Percentiles rank a stretch among this genome's conserved stretches.
Evolutionary conservation across 2,113 vertebrate genomes (phyloP).

Genomic region (Campylomormyrus numenius): DNA sequence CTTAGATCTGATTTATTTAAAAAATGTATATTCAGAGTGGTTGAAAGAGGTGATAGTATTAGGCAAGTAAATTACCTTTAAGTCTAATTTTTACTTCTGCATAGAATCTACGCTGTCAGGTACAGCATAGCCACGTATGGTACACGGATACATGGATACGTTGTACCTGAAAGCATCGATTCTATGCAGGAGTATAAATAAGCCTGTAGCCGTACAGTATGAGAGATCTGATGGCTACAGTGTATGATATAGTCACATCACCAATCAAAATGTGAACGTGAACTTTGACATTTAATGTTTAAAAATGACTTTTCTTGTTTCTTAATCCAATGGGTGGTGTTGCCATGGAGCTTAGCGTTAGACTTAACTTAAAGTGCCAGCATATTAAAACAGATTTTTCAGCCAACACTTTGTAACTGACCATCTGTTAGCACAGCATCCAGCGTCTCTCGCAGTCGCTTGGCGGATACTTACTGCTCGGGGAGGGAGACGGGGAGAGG

Average conservation of each 20-base stretch:
- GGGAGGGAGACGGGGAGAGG: background rate
- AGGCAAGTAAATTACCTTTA: background rate
- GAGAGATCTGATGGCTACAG: background rate
- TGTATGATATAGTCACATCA: background rate
- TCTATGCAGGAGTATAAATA: background rate
- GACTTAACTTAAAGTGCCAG: constrained; percentile 1
- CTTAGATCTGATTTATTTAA: background rate
- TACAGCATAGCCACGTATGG: background rate
- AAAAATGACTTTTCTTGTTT: background rate
- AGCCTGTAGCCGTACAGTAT: background rate
- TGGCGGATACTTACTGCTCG: background rate
- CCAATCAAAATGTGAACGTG: background rate
- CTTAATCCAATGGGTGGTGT: background rate
- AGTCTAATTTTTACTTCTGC: background rate
- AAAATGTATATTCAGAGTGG: background rate
- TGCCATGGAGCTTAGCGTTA: constrained; percentile 10
- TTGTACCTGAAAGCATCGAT: background rate
- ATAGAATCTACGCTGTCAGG: background rate
- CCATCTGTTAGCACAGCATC: constrained; percentile 20
- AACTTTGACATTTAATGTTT: background rate
- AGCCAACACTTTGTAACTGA: constrained; percentile 16
- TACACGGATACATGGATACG: background rate
- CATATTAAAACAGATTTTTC: constrained; percentile 7
- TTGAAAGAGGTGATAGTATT: background rate
- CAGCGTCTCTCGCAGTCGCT: constrained; percentile 2